A percentile compares a stretch with the other conserved stretches of the same genome.
Conservation (phyloP, 1,140 invertebrate species). For the Eurosta solidaginis region DNA sequence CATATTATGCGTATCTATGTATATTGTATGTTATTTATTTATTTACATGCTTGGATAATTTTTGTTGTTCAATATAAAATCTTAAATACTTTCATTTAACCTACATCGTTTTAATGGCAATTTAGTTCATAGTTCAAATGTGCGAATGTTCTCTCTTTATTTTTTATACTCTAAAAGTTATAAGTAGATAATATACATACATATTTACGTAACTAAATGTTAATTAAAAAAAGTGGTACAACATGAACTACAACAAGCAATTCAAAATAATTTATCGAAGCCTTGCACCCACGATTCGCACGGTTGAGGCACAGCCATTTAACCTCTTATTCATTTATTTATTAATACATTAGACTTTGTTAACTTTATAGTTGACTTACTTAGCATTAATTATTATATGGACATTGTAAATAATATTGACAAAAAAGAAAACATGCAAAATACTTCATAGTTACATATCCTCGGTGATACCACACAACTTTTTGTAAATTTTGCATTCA, state of each 20-base stretch:
- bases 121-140: neutral
- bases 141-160: neutral
- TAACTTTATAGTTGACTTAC: neutral
- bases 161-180: neutral
- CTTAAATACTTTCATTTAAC: neutral
- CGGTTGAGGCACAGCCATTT: conserved; percentile 19
- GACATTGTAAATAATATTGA: no score
- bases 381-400: neutral
- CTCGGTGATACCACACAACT: no score
- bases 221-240: neutral
- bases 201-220: neutral
- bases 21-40: neutral
- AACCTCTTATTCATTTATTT: neutral
- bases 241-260: neutral
- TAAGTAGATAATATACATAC: no score
- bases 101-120: neutral
- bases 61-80: conserved; percentile 8
- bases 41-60: neutral
- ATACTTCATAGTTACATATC: no score
- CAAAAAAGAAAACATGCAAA: no score
- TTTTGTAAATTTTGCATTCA: no score
- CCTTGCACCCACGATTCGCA: neutral
- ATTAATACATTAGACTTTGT: neutral
- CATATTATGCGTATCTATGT: neutral
- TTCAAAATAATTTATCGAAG: neutral